Conservation (phyloP, 2,797 vertebrate species). For the Emys orbicularis region DNA sequence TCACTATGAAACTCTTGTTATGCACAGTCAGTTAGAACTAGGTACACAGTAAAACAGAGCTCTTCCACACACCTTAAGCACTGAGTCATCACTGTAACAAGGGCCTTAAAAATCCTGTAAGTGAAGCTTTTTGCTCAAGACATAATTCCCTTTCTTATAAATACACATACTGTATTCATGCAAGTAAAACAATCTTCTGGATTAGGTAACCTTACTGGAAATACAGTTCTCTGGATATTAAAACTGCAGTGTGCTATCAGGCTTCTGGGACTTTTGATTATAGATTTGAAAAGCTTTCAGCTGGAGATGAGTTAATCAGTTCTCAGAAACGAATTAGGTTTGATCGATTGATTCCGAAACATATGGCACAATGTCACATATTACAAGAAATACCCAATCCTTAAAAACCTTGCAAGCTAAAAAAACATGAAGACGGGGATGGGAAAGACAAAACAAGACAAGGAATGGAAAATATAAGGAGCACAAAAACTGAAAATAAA, state of each 20-base stretch:
- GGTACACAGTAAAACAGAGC: background rate
- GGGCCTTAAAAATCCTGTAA: background rate
- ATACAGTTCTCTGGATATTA: background rate
- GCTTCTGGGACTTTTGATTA: slow-evolving; percentile 10
- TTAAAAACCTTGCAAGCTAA: background rate
- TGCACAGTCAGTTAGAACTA: background rate
- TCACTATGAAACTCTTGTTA: background rate
- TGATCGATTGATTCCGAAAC: background rate
- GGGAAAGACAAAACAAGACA: background rate
- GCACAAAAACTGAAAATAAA: background rate
- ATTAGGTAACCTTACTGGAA: background rate
- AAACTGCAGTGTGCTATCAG: background rate
- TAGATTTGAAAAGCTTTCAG: slow-evolving; percentile 25
- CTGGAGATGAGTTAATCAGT: background rate
- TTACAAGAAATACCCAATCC: background rate
- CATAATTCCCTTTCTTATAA: background rate
- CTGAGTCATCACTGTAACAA: background rate
- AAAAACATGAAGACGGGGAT: background rate
- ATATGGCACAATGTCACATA: background rate
- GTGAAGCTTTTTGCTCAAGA: background rate
- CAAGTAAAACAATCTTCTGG: background rate
- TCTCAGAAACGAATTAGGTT: slow-evolving; percentile 11
- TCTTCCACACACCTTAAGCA: background rate
- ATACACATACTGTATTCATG: background rate
- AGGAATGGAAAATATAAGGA: background rate